A percentile compares a stretch with the other conserved stretches of the same genome.
phyloP scores from a whole-genome alignment of 2,888 invertebrate genomes.

The Acanthosepion esculentum region DNA sequence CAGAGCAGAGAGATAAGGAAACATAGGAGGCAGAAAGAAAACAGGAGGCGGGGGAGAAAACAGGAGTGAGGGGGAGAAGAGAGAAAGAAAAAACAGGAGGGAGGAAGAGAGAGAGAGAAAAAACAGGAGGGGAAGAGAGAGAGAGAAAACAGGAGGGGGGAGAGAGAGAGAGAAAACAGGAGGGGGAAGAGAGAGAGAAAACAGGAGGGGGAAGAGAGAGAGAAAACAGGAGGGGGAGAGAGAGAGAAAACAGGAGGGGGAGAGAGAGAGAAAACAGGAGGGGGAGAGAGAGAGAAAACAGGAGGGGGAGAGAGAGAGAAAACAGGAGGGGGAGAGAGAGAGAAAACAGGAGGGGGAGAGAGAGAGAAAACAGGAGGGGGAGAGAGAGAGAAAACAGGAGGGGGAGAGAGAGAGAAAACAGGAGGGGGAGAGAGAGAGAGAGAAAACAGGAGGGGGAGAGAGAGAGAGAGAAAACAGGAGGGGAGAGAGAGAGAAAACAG shows the following conservation, averaged over 20 bases:
- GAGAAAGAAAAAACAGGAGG: neutral
- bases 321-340: neutral
- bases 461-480: neutral
- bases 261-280: neutral
- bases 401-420: neutral
- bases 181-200: neutral
- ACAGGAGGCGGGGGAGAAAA: neutral
- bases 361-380: no score
- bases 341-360: neutral
- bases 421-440: neutral
- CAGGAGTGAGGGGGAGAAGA: neutral
- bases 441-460: neutral
- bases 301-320: no score
- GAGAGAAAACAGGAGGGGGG: no score
- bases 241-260: neutral
- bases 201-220: neutral
- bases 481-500: neutral
- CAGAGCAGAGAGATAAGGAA: neutral
- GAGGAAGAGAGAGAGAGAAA: neutral
- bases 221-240: neutral
- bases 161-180: no score
- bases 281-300: no score
- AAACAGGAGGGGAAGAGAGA: no score
- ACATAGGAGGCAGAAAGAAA: neutral
- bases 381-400: no score